These are phyloP conservation scores for Abscondita cerata DNA, from an alignment of 2,888 invertebrate genomes.

Conservation along the genomic window DNA sequence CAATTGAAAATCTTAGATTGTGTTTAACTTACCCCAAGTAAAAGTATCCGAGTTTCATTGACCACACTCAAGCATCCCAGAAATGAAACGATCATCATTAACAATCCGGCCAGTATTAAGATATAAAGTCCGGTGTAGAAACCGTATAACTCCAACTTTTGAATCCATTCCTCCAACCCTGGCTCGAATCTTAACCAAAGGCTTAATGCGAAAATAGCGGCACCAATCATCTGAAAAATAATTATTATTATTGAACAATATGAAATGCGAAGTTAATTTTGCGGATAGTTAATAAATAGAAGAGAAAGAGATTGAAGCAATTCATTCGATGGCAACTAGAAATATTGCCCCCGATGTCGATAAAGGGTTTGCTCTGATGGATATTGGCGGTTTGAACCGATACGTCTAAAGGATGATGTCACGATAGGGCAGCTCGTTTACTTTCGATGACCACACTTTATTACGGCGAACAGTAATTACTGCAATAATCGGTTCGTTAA, in stretches of 20 bases:
- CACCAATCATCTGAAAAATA: constrained; percentile 75
- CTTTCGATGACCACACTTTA: constrained; percentile 56
- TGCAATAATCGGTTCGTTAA: constrained; percentile 53
- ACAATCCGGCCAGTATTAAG: constrained; percentile 72
- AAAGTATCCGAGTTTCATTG: constrained; percentile 73
- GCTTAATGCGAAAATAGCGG: constrained; percentile 77
- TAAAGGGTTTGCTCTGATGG: constrained; percentile 36
- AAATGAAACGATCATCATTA: constrained; percentile 79
- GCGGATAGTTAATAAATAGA: background rate
- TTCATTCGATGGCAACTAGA: constrained; percentile 30
- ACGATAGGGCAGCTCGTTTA: constrained; percentile 55
- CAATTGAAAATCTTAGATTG: too few relatives aligned
- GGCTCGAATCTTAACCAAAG: constrained; percentile 84
- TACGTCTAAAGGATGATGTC: constrained; percentile 46
- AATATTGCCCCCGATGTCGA: constrained; percentile 22
- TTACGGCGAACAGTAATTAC: constrained; percentile 56
- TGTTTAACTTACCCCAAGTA: constrained; percentile 78
- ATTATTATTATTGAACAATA: constrained; percentile 1
- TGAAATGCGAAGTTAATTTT: background rate
- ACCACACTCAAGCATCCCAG: constrained; percentile 84
- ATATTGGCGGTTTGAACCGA: constrained; percentile 31
- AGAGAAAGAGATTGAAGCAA: constrained; percentile 16
- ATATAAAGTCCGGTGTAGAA: constrained; percentile 88
- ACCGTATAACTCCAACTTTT: constrained; percentile 73
- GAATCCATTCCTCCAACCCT: constrained; percentile 83